Evolutionary conservation across 2,113 vertebrate genomes (phyloP).

Genomic region (Sylvia atricapilla): DNA sequence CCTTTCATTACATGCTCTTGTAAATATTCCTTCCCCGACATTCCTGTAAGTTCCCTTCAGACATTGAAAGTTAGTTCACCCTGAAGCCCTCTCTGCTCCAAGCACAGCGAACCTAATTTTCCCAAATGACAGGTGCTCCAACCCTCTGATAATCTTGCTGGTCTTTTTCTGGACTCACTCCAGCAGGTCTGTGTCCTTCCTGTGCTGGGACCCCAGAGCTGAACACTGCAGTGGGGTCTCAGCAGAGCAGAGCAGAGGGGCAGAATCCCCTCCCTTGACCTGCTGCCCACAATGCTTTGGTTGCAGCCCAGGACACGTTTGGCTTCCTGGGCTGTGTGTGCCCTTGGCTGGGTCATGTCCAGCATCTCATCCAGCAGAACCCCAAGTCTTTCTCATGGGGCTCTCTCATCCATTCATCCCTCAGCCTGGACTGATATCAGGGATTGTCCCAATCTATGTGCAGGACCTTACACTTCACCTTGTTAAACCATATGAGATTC

Average conservation of each 20-base stretch:
- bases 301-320: accelerated
- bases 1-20: background rate
- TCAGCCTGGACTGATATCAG: accelerated
- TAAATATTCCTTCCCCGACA: background rate
- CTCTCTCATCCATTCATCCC: accelerated
- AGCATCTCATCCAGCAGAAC: background rate
- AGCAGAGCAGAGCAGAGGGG: background rate
- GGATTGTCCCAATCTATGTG: accelerated
- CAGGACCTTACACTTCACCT: background rate
- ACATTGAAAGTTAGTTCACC: background rate
- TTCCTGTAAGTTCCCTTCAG: background rate
- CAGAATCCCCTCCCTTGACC: background rate
- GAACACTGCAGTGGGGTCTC: too few relatives aligned
- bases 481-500: background rate
- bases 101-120: background rate
- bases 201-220: background rate
- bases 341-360: background rate
- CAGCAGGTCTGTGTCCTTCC: background rate
- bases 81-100: background rate
- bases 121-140: background rate
- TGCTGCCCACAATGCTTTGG: background rate
- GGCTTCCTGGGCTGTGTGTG: background rate
- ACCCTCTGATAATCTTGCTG: too few relatives aligned
- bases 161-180: background rate
- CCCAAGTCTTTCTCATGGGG: accelerated